Evolutionary conservation across 1,140 invertebrate genomes (phyloP), one percentile per base, ranked within the genome.

Genomic region (Rhyacophila brunnea): DNA sequence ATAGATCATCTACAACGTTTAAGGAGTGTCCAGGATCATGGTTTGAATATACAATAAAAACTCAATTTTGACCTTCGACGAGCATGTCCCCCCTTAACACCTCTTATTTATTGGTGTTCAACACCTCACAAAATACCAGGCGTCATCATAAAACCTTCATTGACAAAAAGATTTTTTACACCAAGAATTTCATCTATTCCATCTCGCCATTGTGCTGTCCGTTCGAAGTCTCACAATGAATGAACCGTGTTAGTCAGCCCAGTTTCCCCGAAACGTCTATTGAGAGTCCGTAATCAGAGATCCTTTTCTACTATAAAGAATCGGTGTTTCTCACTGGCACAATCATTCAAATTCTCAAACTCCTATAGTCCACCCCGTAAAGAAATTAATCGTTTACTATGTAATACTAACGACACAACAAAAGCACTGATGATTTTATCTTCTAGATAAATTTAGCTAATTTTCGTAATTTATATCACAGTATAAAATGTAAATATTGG

Each of bases 261-360:
- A 32, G 23, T 40, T 64, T 64, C 62, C 43, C 38, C 57, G 62
- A 64, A 64, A 46, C 51, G 56, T 38, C 46, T 54, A 32, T 52
- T 36, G 51, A 56, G 54, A 38, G 57, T 23, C 51, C 35, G 61
- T 36, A 64, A 64, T 60, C 62, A 47, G 51, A 64, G 47, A 64
- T 60, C 47, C 38, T 51, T 46, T 58, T 59, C 23, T 28, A 53
- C 47, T 59, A 56, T 47, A 62, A 62, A 58, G 50, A 47, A 42
- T 46, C 50, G 15, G 19, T 42, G 20, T 18, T n/a, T 43, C 46
- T 42, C n/a, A n/a, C 51, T 28, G 44, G 36, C 18, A 38, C 44
- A n/a, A 23, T n/a, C n/a, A n/a, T n/a, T n/a, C n/a, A n/a, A n/a
- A n/a, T 56, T 56, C 23, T 28, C 35, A 44, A 56, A 42, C 35